Evolutionary conservation across 2,888 invertebrate species (phyloP), one percentile per base, ranked within the genome.

Genomic region (Ethmia dodecea): DNA sequence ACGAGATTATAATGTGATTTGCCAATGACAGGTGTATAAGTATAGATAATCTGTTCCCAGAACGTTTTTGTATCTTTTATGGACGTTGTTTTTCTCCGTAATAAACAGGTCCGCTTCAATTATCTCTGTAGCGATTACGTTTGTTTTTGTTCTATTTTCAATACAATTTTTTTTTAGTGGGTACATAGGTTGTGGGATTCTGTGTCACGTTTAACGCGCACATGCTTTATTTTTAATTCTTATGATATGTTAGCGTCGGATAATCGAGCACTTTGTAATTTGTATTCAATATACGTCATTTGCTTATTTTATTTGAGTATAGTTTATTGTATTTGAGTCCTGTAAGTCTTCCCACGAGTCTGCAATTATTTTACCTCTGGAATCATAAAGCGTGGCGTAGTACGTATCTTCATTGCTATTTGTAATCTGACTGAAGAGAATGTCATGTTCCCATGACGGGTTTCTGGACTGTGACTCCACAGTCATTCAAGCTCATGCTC

Each of bases 381-480:
- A 62, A 52, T 64, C 54, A 58, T 56, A 52, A 48, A 58, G 56
- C 64, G 60, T 64, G 53, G 54, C 57, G 43, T 42, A 39, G 44
- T 45, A 49, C 43, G 52, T 45, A 47, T 60, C 58, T 64, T 65
- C 52, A 56, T 65, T 60, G 59, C 54, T 52, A 60, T 65, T 52
- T 63, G 52, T 67, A 67, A 66, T 64, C 62, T 67, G 55, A 55
- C 62, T 67, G 55, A 55, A 60, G 56, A 47, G 40, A 41, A 52
- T 43, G 55, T 51, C 60, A 61, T 52, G 49, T 80, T 83, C 81
- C 83, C 83, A 80, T 80, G 79, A 77, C 78, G 74, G 53, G 28
- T 56, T 63, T 64, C 67, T 76, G 65, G 64, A 76, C 68, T 79
- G 77, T 71, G 64, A 69, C 49, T 47, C 52, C 49, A 49, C 47